Evolutionary conservation across 2,797 vertebrate species (phyloP).

Genomic region (Sciaenops ocellatus): DNA sequence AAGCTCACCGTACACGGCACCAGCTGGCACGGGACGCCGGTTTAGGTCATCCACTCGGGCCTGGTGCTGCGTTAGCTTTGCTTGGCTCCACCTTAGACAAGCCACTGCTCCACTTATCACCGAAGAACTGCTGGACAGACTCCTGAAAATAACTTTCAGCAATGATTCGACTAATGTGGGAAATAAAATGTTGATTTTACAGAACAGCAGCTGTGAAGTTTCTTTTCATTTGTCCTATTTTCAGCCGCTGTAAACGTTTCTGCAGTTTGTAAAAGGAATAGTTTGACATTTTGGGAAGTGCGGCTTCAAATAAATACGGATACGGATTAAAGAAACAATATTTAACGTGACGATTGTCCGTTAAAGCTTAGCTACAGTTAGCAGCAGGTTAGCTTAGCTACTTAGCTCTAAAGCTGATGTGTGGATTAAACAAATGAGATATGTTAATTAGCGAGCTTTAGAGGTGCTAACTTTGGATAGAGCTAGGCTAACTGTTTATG

Average conservation of each 20-base stretch:
- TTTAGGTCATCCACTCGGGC: conserved; percentile 45
- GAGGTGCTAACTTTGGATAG: background rate
- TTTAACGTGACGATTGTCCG: background rate
- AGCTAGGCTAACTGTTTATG: background rate
- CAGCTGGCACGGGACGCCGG: conserved; percentile 17
- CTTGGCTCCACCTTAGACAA: conserved; percentile 45
- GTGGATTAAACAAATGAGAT: too few species aligned
- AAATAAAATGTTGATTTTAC: conserved; percentile 17
- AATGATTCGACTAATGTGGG: conserved; percentile 75
- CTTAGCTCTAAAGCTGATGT: too few species aligned
- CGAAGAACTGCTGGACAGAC: conserved; percentile 88
- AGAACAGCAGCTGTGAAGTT: conserved; percentile 17
- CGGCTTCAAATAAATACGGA: too few species aligned
- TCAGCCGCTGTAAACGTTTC: background rate
- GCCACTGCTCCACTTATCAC: conserved; percentile 52
- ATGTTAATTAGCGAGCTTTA: background rate
- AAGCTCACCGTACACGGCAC: conserved; percentile 15
- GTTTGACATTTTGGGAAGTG: conserved; percentile 18
- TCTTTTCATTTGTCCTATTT: conserved; percentile 10
- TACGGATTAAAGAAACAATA: background rate
- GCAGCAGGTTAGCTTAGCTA: background rate
- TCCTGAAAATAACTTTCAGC: conserved; percentile 84
- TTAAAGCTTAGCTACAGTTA: background rate
- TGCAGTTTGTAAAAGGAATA: conserved; percentile 14
- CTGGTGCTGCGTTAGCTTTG: conserved; percentile 29